phyloP scores from a whole-genome alignment of 2,797 vertebrate species.

The Calcarius lapponicus region DNA sequence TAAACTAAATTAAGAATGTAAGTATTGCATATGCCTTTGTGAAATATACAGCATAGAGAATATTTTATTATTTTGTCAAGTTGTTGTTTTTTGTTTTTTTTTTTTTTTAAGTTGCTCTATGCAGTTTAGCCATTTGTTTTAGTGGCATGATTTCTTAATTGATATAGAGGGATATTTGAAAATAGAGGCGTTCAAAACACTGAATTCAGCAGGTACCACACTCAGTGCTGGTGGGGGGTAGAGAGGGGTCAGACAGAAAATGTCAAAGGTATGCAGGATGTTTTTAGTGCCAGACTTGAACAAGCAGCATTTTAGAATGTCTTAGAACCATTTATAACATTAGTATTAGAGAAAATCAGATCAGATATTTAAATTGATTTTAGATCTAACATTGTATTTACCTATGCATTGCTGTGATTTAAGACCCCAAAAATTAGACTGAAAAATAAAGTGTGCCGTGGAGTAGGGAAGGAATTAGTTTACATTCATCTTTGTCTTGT shows the following conservation, averaged over 20 bases:
- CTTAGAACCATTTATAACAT: conserved; percentile 37
- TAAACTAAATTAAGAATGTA: conserved; percentile 97
- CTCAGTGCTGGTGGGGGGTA: conserved; percentile 77
- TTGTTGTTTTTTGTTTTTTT: conserved; percentile 65
- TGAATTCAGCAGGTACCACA: conserved; percentile 81
- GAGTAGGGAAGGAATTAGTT: conserved; percentile 72
- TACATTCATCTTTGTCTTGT: conserved; percentile 97
- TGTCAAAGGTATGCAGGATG: conserved; percentile 70
- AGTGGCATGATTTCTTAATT: conserved; percentile 76
- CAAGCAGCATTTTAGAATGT: conserved; percentile 64
- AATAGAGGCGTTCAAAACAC: conserved; percentile 66
- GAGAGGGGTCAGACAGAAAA: conserved; percentile 66
- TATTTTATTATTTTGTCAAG: conserved; percentile 76
- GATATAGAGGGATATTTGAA: conserved; percentile 70
- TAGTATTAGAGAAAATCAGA: conserved; percentile 67
- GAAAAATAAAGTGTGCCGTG: conserved; percentile 52
- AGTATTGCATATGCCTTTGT: conserved; percentile 98
- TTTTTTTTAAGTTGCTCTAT: conserved; percentile 77
- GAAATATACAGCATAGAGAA: conserved; percentile 90
- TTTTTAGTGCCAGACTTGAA: conserved; percentile 67
- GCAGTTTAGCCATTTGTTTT: conserved; percentile 76
- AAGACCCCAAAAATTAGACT: conserved; percentile 70
- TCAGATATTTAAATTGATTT: conserved; percentile 61
- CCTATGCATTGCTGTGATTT: conserved; percentile 55
- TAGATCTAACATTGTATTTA: conserved; percentile 20